Conservation (phyloP, 2,113 vertebrate genomes). For the Bufo gargarizans region DNA sequence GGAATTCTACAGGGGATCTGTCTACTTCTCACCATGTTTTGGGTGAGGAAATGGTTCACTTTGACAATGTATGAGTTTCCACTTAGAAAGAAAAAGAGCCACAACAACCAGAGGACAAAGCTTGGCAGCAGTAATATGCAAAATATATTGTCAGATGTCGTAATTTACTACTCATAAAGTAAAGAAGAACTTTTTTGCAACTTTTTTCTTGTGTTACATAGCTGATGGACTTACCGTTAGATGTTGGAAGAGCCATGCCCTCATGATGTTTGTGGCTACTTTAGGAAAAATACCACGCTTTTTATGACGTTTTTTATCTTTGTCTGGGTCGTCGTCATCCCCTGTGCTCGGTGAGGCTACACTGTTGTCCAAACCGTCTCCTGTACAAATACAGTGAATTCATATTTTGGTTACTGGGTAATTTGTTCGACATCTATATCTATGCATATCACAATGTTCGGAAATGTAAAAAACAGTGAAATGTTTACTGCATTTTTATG, state of each 20-base stretch:
- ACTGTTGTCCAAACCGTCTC: conserved; percentile 99
- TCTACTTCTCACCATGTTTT: not conserved
- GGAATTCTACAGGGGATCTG: not conserved
- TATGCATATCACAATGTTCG: not conserved
- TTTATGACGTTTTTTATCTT: conserved; percentile 99
- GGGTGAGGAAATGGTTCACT: not conserved
- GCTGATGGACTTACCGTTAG: conserved; percentile 91
- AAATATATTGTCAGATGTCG: not conserved
- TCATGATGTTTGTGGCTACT: conserved; percentile 99
- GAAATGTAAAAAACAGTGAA: not conserved
- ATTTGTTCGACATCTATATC: not conserved
- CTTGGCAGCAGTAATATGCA: not conserved
- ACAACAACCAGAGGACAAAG: not conserved
- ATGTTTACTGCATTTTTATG: not conserved
- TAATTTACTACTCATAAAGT: not conserved
- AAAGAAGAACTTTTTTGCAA: not conserved
- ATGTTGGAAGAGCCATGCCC: conserved; percentile 99
- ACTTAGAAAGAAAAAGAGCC: not conserved
- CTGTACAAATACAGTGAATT: conserved; percentile 88
- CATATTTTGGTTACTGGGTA: conserved; percentile 31
- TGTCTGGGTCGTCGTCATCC: conserved; percentile 99
- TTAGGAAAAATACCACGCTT: conserved; percentile 99
- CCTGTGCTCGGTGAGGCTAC: conserved; percentile 99
- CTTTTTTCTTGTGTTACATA: not conserved
- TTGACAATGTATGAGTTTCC: not conserved